These are phyloP conservation scores for Congeria kusceri DNA, from an alignment of 2,888 invertebrate species.

Conservation along the genomic window DNA sequence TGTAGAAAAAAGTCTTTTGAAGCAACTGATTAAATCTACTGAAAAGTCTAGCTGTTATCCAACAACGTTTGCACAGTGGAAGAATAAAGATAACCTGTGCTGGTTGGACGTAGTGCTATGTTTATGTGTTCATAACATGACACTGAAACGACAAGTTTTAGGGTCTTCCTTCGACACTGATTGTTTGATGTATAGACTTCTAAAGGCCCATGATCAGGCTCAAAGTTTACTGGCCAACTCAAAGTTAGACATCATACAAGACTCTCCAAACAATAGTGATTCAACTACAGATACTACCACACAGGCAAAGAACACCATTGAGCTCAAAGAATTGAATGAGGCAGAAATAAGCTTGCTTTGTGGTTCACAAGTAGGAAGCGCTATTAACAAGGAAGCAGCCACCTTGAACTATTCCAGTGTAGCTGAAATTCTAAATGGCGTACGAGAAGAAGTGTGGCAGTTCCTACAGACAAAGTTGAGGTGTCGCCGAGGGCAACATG, in stretches of 20 bases:
- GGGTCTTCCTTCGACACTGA: slow-evolving; percentile 26
- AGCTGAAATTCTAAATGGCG: slow-evolving; percentile 65
- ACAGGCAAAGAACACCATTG: not conserved
- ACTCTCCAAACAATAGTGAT: no score
- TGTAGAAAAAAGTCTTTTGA: not conserved
- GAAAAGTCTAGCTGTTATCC: slow-evolving; percentile 3
- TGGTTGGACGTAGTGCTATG: slow-evolving; percentile 83
- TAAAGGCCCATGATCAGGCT: slow-evolving; percentile 77
- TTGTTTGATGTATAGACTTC: slow-evolving; percentile 71
- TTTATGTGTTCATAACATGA: slow-evolving; percentile 77
- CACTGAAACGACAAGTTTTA: slow-evolving; percentile 59
- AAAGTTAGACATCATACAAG: not conserved
- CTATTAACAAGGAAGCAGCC: not conserved
- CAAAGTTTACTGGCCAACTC: slow-evolving; percentile 47
- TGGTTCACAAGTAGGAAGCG: not conserved
- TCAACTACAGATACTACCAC: not conserved
- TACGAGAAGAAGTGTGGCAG: slow-evolving; percentile 78
- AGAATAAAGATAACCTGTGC: slow-evolving; percentile 82
- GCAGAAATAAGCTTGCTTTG: no score
- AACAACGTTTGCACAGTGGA: slow-evolving; percentile 79
- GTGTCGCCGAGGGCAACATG: slow-evolving; percentile 81
- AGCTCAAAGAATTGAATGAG: not conserved
- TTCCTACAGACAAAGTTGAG: slow-evolving; percentile 76
- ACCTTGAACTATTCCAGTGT: not conserved
- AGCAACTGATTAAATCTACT: no score